Conservation (phyloP, 2,113 vertebrate species). For the Periophthalmodon schlosseri region DNA sequence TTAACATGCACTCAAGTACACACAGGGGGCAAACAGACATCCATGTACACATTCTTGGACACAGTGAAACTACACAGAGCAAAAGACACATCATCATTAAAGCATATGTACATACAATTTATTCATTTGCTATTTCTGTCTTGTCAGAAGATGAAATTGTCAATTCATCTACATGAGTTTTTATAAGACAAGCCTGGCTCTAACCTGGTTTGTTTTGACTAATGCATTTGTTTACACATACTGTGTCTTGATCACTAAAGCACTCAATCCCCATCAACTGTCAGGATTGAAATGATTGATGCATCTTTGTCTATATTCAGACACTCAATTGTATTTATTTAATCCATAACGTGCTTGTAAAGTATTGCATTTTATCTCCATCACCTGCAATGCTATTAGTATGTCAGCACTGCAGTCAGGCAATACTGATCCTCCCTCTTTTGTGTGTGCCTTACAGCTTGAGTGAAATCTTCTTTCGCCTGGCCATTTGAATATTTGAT, state of each 20-base stretch:
- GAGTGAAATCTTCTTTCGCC: too few species aligned
- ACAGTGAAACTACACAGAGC: conserved; percentile 24
- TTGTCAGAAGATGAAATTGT: not conserved
- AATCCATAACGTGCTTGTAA: too few species aligned
- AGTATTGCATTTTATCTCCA: too few species aligned
- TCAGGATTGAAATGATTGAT: too few species aligned
- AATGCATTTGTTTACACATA: not conserved
- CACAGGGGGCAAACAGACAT: not conserved
- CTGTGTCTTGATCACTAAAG: not conserved
- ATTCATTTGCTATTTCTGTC: not conserved
- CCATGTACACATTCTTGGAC: conserved; percentile 1
- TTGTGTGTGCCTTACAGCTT: too few species aligned
- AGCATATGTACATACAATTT: not conserved
- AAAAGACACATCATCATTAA: conserved; percentile 15
- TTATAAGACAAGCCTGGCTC: not conserved
- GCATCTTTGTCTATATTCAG: too few species aligned
- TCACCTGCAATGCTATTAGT: too few species aligned
- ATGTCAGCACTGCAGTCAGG: too few species aligned
- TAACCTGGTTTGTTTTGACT: not conserved
- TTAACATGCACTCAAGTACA: conserved; percentile 19
- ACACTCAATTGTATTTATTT: too few species aligned
- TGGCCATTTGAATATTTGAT: too few species aligned
- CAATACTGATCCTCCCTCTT: too few species aligned
- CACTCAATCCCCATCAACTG: too few species aligned
- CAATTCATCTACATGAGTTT: not conserved